Percentiles rank a stretch among this genome's conserved stretches.
phyloP scores from a whole-genome alignment of 2,113 vertebrate species.

The Morone chrysops region DNA sequence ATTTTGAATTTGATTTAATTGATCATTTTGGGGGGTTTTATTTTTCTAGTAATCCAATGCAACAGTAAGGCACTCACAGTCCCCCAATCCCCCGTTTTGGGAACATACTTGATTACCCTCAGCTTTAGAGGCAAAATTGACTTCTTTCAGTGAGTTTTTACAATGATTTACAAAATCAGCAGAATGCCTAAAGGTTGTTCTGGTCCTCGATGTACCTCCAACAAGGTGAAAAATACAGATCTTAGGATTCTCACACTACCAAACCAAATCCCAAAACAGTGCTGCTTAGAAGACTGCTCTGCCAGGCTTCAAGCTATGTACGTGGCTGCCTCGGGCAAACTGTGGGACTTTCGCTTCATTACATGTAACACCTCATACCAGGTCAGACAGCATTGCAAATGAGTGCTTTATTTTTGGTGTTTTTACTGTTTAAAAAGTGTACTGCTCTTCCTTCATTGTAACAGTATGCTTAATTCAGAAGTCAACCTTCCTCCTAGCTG shows the following conservation, averaged over 20 bases:
- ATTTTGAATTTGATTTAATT: background rate
- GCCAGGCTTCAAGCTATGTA: conserved; percentile 41
- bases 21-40: background rate
- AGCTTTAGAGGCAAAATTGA: background rate
- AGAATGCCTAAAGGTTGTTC: conserved; percentile 19
- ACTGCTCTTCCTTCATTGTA: background rate
- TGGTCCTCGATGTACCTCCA: conserved; percentile 1
- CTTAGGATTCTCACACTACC: conserved; percentile 24
- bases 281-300: conserved; percentile 35
- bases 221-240: conserved; percentile 41
- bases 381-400: conserved; percentile 28
- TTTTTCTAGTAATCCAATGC: no score
- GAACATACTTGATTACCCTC: background rate
- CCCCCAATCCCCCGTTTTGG: background rate
- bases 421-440: conserved; percentile 2
- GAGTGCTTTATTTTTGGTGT: background rate
- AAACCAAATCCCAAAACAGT: conserved; percentile 49
- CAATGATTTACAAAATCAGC: conserved; percentile 1
- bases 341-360: conserved; percentile 31
- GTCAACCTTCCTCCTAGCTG: background rate
- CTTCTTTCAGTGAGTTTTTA: background rate
- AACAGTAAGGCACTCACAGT: no score
- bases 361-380: conserved; percentile 15
- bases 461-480: background rate
- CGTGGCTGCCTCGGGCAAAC: conserved; percentile 44